phyloP scores from a whole-genome alignment of 2,797 vertebrate species.

The Xyrichtys novacula region DNA sequence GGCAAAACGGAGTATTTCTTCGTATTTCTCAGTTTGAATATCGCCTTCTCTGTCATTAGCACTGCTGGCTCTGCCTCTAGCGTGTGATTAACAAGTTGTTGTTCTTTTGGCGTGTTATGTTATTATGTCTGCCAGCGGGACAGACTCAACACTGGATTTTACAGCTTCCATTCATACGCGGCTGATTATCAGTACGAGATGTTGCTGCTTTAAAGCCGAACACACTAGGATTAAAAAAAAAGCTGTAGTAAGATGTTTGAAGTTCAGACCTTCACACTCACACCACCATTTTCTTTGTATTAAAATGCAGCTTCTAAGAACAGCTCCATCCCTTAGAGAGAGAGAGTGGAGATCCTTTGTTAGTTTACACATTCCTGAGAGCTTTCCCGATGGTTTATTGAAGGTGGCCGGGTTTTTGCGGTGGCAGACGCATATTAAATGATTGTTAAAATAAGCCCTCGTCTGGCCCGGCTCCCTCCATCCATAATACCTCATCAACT shows the following conservation, averaged over 20 bases:
- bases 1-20: slow-evolving; percentile 17
- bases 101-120: slow-evolving; percentile 40
- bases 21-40: slow-evolving; percentile 9
- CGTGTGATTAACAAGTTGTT: slow-evolving; percentile 44
- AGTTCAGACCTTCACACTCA: slow-evolving; percentile 16
- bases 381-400: slow-evolving; percentile 67
- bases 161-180: slow-evolving; percentile 22
- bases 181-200: slow-evolving; percentile 23
- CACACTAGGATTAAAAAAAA: slow-evolving; percentile 30
- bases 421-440: slow-evolving; percentile 72
- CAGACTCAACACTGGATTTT: slow-evolving; percentile 21
- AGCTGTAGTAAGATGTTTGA: slow-evolving; percentile 31
- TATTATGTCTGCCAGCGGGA: slow-evolving; percentile 34
- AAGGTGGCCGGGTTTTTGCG: slow-evolving; percentile 66
- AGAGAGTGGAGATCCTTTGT: slow-evolving; percentile 58
- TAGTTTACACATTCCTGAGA: slow-evolving; percentile 77
- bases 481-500: slow-evolving; percentile 53
- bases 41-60: slow-evolving; percentile 19
- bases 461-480: slow-evolving; percentile 45
- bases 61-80: slow-evolving; percentile 8
- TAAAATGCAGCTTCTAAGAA: slow-evolving; percentile 16
- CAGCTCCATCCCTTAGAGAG: slow-evolving; percentile 18
- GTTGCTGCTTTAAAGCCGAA: slow-evolving; percentile 30
- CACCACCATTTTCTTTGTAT: slow-evolving; percentile 26
- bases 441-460: slow-evolving; percentile 76